These are phyloP conservation scores for Pristionchus fissidentatus DNA, from an alignment of 2,888 invertebrate genomes.

Conservation along the genomic window DNA sequence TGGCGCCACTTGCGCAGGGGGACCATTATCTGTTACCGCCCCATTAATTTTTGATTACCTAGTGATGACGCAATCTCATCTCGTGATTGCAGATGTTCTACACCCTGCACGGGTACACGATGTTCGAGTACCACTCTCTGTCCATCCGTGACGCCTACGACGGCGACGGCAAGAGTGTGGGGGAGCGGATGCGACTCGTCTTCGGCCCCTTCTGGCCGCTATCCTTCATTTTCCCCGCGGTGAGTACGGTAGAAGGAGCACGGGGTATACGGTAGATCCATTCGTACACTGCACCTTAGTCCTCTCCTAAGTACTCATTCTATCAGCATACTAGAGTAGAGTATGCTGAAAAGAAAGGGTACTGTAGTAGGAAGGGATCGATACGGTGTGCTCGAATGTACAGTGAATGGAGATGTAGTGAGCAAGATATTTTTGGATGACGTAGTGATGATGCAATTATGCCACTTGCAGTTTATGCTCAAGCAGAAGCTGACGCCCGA, in stretches of 20 bases:
- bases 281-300: neutral
- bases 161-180: slow-evolving; percentile 68
- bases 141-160: slow-evolving; percentile 66
- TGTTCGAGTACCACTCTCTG: slow-evolving; percentile 72
- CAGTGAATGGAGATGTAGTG: too few species aligned
- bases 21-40: neutral
- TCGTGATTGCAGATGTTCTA: slow-evolving; percentile 67
- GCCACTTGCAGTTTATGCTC: slow-evolving; percentile 55
- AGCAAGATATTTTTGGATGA: neutral
- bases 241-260: slow-evolving; percentile 48
- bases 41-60: neutral
- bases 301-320: too few species aligned
- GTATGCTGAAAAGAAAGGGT: neutral
- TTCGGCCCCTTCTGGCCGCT: slow-evolving; percentile 71
- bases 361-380: too few species aligned
- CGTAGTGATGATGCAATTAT: neutral
- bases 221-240: slow-evolving; percentile 70
- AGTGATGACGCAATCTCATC: too few species aligned
- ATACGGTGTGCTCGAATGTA: too few species aligned
- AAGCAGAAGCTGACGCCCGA: slow-evolving; percentile 60
- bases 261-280: neutral
- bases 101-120: slow-evolving; percentile 72
- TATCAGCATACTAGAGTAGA: too few species aligned
- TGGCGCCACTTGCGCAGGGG: too few species aligned
- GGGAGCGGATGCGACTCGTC: slow-evolving; percentile 72